Percentiles rank a stretch among this genome's conserved stretches.
Conservation (phyloP, 1,140 invertebrate species). For the Aphelenchoides fujianensis region DNA sequence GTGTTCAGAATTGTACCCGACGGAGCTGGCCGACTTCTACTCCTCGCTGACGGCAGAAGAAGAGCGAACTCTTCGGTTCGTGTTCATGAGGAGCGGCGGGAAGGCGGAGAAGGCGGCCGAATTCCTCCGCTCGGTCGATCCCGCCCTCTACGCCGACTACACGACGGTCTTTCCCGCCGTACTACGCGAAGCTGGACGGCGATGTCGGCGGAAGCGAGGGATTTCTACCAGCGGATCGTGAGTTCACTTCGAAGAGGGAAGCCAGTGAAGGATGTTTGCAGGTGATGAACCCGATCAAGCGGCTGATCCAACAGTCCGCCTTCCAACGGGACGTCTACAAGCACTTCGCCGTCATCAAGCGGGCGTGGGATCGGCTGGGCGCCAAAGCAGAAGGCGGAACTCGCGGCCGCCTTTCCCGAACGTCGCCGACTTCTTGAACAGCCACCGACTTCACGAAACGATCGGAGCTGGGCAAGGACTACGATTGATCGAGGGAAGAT, state of each 20-base stretch:
- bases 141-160: not conserved
- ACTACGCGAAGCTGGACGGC: not conserved
- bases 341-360: constrained; percentile 1
- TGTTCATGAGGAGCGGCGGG: not conserved
- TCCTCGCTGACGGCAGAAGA: not conserved
- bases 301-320: not conserved
- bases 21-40: not conserved
- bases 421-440: not conserved
- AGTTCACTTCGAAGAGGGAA: not conserved
- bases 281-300: not conserved
- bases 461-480: not conserved
- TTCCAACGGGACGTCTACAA: not conserved
- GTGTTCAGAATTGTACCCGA: not conserved
- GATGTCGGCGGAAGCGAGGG: not conserved
- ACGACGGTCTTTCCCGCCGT: not conserved
- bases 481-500: too few species aligned
- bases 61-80: not conserved
- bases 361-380: not conserved
- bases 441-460: not conserved
- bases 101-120: not conserved
- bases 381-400: constrained; percentile 8
- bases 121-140: not conserved
- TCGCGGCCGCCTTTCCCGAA: not conserved
- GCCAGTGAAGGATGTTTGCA: not conserved
- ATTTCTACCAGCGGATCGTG: not conserved